Evolutionary conservation across 1,140 invertebrate species (phyloP), one percentile per base, ranked within the genome.

Genomic region (Drosophila athabasca): DNA sequence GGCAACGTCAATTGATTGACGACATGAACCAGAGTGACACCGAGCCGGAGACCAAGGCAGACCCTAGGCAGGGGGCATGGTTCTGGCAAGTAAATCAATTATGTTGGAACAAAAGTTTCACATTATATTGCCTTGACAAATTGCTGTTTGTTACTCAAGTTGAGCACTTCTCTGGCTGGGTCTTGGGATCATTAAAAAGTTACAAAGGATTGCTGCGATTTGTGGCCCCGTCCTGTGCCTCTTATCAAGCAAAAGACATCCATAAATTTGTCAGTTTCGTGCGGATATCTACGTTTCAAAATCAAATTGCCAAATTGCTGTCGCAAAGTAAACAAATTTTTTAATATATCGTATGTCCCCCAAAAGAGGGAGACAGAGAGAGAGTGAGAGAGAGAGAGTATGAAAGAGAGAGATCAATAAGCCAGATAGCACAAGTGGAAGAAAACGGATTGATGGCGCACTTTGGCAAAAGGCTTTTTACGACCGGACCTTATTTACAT

Each of bases 1-100:
- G 81, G 72, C 58, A 69, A 64, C 76, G 74, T 46, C 82, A 85
- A 82, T 87, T 85, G 82, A 87, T 87, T 84, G 80, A 84, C 80
- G 80, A 85, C 81, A 69, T 73, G 61, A 64, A 26, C 61, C 61
- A 19, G 77, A 54, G 53, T 31, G 57, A 49, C 44, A 26, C 58
- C 15, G 45, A 17, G n/a, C 15, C 31, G 15, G 11, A 13, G 15
- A 19, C 6, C 4, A 6, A 24, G 19, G 0, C 13, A 9, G 9
- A 9, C 13, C 57, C 5, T 2, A n/a, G 45, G 31, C 44, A 22
- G 24, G 24, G 24, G 24, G 24, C 24, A 0, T 3, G 5, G 44
- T 17, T 3, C 7, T 35, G 5, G 57, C 44, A 84, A 88, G 84
- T 89, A 88, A 88, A 88, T 88, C 83, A 88, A 88, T 88, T 88